phyloP scores from a whole-genome alignment of 2,888 invertebrate genomes.

The Lasiommata megera region DNA sequence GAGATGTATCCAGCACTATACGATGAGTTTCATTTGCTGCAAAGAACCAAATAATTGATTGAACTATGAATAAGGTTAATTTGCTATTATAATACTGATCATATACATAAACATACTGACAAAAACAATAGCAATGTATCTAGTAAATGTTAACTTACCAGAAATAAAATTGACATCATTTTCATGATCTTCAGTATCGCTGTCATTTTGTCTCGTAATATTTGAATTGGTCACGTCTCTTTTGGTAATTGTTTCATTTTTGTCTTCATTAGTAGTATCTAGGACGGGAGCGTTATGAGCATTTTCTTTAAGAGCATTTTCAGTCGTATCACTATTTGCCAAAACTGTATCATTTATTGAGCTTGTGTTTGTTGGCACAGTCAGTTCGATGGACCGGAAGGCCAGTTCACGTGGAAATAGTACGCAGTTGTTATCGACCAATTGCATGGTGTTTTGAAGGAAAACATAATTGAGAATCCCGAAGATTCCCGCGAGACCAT shows the following conservation, averaged over 20 bases:
- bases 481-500: conserved; percentile 55
- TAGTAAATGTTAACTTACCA: conserved; percentile 13
- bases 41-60: too few relatives aligned
- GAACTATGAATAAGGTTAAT: too few relatives aligned
- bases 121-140: neutral
- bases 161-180: conserved; percentile 15
- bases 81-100: too few relatives aligned
- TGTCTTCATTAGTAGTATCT: conserved; percentile 12
- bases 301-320: conserved; percentile 19
- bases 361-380: conserved; percentile 28
- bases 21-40: conserved; percentile 56
- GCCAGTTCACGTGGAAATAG: conserved; percentile 56
- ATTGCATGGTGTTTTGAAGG: conserved; percentile 57
- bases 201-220: conserved; percentile 14
- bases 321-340: conserved; percentile 11
- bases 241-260: conserved; percentile 17
- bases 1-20: conserved; percentile 50
- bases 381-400: conserved; percentile 49
- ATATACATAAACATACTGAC: neutral
- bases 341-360: conserved; percentile 19
- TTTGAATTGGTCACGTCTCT: conserved; percentile 12
- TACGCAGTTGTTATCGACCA: conserved; percentile 60
- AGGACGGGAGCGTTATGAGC: conserved; percentile 27
- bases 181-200: conserved; percentile 9
- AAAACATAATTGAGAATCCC: conserved; percentile 67